Conservation (phyloP, 64 coral and sea anemone genomes). For the Actinia tenebrosa region DNA sequence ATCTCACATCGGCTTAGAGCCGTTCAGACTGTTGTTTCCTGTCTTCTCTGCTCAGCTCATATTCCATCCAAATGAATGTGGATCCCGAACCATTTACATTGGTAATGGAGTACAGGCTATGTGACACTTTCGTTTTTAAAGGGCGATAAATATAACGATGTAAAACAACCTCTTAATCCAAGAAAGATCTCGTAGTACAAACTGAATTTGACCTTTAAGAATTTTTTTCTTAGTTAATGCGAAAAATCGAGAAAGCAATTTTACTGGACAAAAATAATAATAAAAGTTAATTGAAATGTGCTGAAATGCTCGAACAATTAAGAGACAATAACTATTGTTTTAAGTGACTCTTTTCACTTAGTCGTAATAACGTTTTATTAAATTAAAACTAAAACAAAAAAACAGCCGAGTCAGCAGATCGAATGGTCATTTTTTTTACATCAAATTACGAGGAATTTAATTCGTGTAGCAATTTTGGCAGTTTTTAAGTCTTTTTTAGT, state of each 20-base stretch:
- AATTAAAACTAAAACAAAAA: neutral
- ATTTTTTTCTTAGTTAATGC: neutral
- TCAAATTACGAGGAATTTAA: too few species aligned
- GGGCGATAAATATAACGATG: neutral
- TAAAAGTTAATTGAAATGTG: neutral
- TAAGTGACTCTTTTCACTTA: neutral
- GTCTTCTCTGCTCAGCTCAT: neutral
- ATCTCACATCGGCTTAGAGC: neutral
- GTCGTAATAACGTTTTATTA: neutral
- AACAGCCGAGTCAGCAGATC: neutral
- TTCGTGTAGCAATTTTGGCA: neutral
- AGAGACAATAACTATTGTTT: neutral
- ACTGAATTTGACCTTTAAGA: neutral
- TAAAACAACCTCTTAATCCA: neutral
- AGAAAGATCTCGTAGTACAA: conserved; percentile 1
- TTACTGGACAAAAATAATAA: neutral
- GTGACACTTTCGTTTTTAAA: neutral
- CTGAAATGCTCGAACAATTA: neutral
- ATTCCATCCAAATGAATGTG: neutral
- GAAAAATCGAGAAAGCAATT: too few species aligned
- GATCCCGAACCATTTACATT: neutral
- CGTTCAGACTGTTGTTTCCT: neutral
- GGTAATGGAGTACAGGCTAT: neutral
- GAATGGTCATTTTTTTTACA: neutral
- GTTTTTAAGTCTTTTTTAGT: neutral